Base-by-base conservation (phyloP, 2,888 invertebrate species). In the Sialis fuliginosa region DNA sequence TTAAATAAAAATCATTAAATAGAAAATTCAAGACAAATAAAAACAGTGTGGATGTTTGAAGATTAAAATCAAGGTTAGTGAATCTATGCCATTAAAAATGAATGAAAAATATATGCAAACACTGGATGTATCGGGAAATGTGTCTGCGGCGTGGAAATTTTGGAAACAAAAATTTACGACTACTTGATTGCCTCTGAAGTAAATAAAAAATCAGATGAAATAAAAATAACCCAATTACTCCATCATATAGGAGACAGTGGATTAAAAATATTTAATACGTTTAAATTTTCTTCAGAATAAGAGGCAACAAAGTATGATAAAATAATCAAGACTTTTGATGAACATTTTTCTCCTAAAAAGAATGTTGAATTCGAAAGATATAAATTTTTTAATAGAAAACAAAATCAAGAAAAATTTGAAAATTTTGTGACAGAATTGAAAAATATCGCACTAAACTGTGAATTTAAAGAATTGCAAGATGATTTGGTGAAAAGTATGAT, bases 201-300 rank as follows among this genome's bases (percentile, higher is more conserved):
- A n/a, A 48, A 47, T 12, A 53, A 54, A 33, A 54, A 55, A 44
- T 30, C 48, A 3, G 53, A 53, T 44, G 44, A 47, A 5, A 50
- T 46, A 32, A 52, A 55, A 45, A 53, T 54, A 48, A 53, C 54
- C 4, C 54, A 54, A 42, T 33, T 54, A 9, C 50, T 56, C 8
- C 53, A 55, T 44, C 52, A 50, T 13, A 53, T 57, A 6, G 55
- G 55, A 0, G 54, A 56, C 22, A 54, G 53, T 43, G 52, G 51
- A 1, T 53, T 54, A 22, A 49, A 50, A 48, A 52, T 57, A 34
- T 55, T 52, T 42, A 50, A 39, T 6, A 53, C 54, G 5, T 57
- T 56, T 45, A 49, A 34, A 6, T 52, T 54, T n/a, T 32, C 45
- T 32, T 50, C 49, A 0, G 45, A 44, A 4, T 52, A 54, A 33